These are phyloP conservation scores for Nineta flava DNA, from an alignment of 2,888 invertebrate genomes.

Conservation along the genomic window DNA sequence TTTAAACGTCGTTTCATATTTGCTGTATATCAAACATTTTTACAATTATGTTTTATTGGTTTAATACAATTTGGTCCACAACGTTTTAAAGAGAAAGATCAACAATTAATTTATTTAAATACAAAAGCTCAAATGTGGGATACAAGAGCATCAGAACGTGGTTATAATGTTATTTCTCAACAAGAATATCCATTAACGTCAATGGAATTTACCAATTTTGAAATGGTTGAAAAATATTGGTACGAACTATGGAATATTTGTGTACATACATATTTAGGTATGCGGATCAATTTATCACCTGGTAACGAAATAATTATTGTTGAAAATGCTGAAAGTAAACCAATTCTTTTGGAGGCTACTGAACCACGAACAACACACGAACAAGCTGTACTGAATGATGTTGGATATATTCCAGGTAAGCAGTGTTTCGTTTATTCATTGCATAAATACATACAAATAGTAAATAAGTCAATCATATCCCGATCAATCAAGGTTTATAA, in stretches of 20 bases:
- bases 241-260: slow-evolving; percentile 49
- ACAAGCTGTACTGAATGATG: slow-evolving; percentile 32
- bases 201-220: slow-evolving; percentile 35
- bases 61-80: slow-evolving; percentile 51
- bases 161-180: slow-evolving; percentile 42
- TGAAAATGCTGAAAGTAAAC: slow-evolving; percentile 31
- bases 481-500: no score
- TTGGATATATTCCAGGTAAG: slow-evolving; percentile 36
- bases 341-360: slow-evolving; percentile 28
- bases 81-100: slow-evolving; percentile 46
- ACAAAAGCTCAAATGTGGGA: slow-evolving; percentile 41
- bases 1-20: slow-evolving; percentile 40
- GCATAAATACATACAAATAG: no score
- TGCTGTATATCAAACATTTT: slow-evolving; percentile 36
- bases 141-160: slow-evolving; percentile 43
- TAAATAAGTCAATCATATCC: no score
- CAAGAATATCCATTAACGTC: slow-evolving; percentile 36
- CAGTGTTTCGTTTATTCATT: no score
- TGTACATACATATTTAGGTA: slow-evolving; percentile 45
- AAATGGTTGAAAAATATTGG: slow-evolving; percentile 49
- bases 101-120: slow-evolving; percentile 55
- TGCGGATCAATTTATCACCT: slow-evolving; percentile 6
- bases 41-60: slow-evolving; percentile 47
- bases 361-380: slow-evolving; percentile 25
- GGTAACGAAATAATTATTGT: slow-evolving; percentile 14